These are phyloP conservation scores for Pseudolycoriella hygida DNA, from an alignment of 2,888 invertebrate genomes.

Conservation along the genomic window DNA sequence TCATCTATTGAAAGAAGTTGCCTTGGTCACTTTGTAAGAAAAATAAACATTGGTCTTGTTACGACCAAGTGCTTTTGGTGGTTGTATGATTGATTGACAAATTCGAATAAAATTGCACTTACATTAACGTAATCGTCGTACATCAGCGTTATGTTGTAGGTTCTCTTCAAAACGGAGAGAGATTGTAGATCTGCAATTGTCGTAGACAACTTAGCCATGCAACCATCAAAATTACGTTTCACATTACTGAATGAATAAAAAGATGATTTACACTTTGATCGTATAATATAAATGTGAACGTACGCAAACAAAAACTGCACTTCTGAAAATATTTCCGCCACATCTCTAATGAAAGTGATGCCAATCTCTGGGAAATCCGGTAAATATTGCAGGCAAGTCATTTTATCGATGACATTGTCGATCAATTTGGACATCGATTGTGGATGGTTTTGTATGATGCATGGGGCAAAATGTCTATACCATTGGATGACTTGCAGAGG, in stretches of 20 bases:
- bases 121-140: slow-evolving; percentile 21
- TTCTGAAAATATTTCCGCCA: slow-evolving; percentile 23
- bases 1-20: too few species aligned
- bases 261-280: background rate
- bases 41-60: too few species aligned
- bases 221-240: slow-evolving; percentile 22
- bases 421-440: slow-evolving; percentile 22
- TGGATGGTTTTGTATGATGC: slow-evolving; percentile 23
- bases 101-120: too few species aligned
- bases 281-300: slow-evolving; percentile 9
- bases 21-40: too few species aligned
- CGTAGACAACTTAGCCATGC: slow-evolving; percentile 20
- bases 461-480: slow-evolving; percentile 25
- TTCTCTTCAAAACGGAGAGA: slow-evolving; percentile 22
- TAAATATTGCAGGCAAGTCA: slow-evolving; percentile 22
- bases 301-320: slow-evolving; percentile 23
- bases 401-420: slow-evolving; percentile 26
- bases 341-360: slow-evolving; percentile 25
- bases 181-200: slow-evolving; percentile 23
- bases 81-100: too few species aligned
- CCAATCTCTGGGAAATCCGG: slow-evolving; percentile 28
- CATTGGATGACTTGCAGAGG: slow-evolving; percentile 25
- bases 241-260: slow-evolving; percentile 18
- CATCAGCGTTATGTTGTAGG: slow-evolving; percentile 23
- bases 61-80: too few species aligned